Conservation (phyloP, 2,797 vertebrate species). For the Periparus ater region DNA sequence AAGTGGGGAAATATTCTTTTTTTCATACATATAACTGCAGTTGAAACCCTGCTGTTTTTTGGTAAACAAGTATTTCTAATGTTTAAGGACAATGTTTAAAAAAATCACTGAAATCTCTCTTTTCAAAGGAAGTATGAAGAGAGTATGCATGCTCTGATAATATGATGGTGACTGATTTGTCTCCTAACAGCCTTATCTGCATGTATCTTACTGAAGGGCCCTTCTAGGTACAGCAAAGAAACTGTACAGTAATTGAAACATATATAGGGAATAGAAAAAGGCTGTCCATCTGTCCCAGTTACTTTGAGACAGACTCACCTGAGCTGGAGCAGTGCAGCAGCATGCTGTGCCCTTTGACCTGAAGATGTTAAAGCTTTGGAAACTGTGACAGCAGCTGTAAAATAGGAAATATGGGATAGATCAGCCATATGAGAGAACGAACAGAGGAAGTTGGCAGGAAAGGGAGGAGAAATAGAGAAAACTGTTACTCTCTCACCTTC, state of each 20-base stretch:
- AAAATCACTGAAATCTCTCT: not conserved
- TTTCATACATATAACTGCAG: not conserved
- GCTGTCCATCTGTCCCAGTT: not conserved
- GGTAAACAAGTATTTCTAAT: conserved; percentile 35
- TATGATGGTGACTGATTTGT: not conserved
- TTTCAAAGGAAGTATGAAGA: conserved; percentile 7
- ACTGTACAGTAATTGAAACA: not conserved
- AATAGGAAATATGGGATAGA: not conserved
- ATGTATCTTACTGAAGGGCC: not conserved
- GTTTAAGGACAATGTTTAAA: not conserved
- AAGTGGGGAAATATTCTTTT: not conserved
- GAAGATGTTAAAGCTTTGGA: not conserved
- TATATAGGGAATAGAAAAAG: not conserved
- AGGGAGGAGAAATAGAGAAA: not conserved
- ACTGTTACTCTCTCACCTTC: not conserved
- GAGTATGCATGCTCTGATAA: not conserved
- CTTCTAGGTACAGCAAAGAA: not conserved
- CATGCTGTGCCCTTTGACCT: not conserved
- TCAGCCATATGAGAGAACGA: not conserved
- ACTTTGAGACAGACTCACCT: not conserved
- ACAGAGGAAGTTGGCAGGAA: not conserved
- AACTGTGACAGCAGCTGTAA: not conserved
- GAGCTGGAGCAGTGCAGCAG: not conserved
- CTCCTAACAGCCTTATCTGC: not conserved
- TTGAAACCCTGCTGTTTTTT: not conserved